Conservation (phyloP, 1,140 invertebrate species). For the Bicyclus anynana region DNA sequence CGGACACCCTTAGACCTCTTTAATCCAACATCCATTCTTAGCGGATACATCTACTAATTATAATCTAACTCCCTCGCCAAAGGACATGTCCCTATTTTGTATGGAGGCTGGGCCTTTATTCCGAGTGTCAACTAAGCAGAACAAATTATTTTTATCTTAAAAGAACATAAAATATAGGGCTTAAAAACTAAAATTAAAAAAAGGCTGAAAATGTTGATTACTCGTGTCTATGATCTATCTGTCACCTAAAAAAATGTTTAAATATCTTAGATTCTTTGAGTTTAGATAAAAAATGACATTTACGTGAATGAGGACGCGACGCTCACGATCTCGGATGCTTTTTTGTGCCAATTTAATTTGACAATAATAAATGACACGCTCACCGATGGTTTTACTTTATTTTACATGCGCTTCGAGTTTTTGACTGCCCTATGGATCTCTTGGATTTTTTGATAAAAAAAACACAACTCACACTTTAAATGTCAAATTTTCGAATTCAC, state of each 20-base stretch:
- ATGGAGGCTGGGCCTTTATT: no score
- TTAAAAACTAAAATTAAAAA: no score
- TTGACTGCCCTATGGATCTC: constrained; percentile 8
- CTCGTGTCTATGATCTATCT: not conserved
- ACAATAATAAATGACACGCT: constrained; percentile 46
- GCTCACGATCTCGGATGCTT: constrained; percentile 38
- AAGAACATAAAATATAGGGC: no score
- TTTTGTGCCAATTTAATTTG: constrained; percentile 46
- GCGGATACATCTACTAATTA: no score
- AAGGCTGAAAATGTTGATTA: no score
- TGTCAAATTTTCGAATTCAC: constrained; percentile 10
- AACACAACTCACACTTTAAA: constrained; percentile 20
- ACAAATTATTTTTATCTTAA: no score
- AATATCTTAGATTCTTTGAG: constrained; percentile 9
- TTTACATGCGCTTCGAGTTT: constrained; percentile 12
- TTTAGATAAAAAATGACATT: constrained; percentile 60
- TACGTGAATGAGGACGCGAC: constrained; percentile 44
- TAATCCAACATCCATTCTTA: no score
- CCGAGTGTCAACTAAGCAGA: no score
- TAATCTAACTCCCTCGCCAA: no score
- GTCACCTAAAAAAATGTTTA: not conserved
- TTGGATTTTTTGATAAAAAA: constrained; percentile 7
- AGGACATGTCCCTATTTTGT: no score
- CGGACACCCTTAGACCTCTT: no score
- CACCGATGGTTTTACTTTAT: constrained; percentile 22